Conservation (phyloP, 2,113 vertebrate species). For the Globicephala melas region DNA sequence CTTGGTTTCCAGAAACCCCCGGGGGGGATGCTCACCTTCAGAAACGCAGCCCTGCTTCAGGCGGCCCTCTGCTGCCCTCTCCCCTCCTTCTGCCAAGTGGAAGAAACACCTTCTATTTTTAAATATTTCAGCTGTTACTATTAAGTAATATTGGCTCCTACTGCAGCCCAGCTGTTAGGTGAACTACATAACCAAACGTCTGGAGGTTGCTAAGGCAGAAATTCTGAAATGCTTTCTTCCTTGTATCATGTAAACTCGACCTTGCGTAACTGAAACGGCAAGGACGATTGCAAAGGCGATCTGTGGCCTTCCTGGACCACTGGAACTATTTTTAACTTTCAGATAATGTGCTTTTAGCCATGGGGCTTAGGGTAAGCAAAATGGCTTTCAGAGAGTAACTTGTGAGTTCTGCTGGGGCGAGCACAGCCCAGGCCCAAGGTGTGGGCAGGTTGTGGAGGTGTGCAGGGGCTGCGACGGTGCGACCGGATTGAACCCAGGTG, state of each 20-base stretch:
- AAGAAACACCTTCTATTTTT: slow-evolving; percentile 41
- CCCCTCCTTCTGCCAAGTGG: background rate
- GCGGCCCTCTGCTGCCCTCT: background rate
- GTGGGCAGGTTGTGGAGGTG: too few species aligned
- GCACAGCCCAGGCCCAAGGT: background rate
- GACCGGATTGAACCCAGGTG: background rate
- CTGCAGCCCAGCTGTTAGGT: slow-evolving; percentile 26
- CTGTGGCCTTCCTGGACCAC: background rate
- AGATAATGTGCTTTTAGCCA: background rate
- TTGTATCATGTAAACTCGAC: background rate
- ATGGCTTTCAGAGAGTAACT: background rate
- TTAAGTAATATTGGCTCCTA: slow-evolving; percentile 23
- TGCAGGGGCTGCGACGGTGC: too few species aligned
- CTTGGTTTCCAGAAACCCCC: background rate
- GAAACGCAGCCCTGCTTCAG: accelerated
- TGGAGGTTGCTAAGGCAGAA: slow-evolving; percentile 47
- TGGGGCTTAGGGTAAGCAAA: background rate
- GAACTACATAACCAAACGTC: background rate
- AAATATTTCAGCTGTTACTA: slow-evolving; percentile 22
- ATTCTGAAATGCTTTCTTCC: slow-evolving; percentile 5
- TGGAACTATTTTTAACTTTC: background rate
- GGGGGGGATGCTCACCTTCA: background rate
- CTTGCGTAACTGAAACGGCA: background rate
- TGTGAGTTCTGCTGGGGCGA: background rate
- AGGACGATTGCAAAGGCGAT: background rate